Conservation (phyloP, 1,140 invertebrate species). For the Bombus breviceps region DNA sequence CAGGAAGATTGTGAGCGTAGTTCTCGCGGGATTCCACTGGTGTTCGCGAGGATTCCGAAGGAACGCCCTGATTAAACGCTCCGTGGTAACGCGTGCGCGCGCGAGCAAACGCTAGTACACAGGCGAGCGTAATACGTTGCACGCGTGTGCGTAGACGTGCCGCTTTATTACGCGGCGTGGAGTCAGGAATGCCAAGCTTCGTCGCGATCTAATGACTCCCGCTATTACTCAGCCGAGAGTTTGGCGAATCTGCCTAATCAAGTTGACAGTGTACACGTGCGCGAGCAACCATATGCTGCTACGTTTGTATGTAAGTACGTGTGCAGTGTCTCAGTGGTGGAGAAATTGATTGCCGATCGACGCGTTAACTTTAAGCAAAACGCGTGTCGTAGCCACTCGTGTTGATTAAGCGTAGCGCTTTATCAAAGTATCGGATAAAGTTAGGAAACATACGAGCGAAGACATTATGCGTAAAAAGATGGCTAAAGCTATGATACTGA, state of each 20-base stretch:
- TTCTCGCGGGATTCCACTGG: background rate
- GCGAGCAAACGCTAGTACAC: background rate
- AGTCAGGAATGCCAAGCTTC: constrained; percentile 47
- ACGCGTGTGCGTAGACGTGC: constrained; percentile 28
- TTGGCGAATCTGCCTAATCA: constrained; percentile 53
- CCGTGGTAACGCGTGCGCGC: background rate
- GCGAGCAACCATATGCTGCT: background rate
- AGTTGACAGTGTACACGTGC: constrained; percentile 49
- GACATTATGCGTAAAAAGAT: background rate
- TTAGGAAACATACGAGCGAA: background rate
- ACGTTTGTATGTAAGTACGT: background rate
- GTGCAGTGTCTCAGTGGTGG: background rate
- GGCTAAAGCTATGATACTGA: too few relatives aligned
- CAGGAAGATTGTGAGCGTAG: background rate
- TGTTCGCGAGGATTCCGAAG: constrained; percentile 32
- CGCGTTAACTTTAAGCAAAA: constrained; percentile 41
- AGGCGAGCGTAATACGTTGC: background rate
- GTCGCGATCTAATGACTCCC: constrained; percentile 52
- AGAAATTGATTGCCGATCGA: constrained; percentile 65
- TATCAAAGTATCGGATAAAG: background rate
- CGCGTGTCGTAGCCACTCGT: background rate
- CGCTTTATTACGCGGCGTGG: constrained; percentile 38
- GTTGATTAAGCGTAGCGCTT: constrained; percentile 7
- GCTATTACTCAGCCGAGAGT: constrained; percentile 49
- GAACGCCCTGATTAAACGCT: constrained; percentile 47